These are phyloP conservation scores for Gallinago paraguaiae DNA, from an alignment of 2,113 vertebrate species.

Conservation along the genomic window DNA sequence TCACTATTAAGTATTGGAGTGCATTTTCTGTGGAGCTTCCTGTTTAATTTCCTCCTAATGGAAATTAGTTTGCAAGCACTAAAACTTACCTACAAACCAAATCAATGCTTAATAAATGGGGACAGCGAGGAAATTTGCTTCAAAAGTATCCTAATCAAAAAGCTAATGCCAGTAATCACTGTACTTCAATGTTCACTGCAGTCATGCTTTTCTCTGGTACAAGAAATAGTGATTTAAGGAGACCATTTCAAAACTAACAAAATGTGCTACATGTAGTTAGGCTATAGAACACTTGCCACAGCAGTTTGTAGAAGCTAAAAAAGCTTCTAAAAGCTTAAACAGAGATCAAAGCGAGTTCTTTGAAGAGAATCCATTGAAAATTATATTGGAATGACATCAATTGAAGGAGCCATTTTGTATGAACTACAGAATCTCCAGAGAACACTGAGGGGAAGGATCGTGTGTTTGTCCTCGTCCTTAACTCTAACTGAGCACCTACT, in stretches of 20 bases:
- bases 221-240: neutral
- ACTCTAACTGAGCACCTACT: neutral
- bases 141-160: neutral
- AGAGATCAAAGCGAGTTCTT: neutral
- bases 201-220: neutral
- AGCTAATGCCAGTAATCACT: neutral
- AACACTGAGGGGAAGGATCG: fast-evolving
- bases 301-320: neutral
- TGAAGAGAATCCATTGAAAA: neutral
- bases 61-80: neutral
- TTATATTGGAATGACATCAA: neutral
- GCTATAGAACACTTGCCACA: neutral
- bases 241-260: neutral
- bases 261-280: neutral
- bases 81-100: neutral
- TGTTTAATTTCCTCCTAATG: neutral
- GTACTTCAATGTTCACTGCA: neutral
- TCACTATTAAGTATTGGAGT: neutral
- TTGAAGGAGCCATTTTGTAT: neutral
- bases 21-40: neutral
- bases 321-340: neutral
- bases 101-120: neutral
- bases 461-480: neutral
- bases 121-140: neutral
- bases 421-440: neutral